phyloP scores from a whole-genome alignment of 2,797 vertebrate species.

The Rhadinocentrus ornatus region DNA sequence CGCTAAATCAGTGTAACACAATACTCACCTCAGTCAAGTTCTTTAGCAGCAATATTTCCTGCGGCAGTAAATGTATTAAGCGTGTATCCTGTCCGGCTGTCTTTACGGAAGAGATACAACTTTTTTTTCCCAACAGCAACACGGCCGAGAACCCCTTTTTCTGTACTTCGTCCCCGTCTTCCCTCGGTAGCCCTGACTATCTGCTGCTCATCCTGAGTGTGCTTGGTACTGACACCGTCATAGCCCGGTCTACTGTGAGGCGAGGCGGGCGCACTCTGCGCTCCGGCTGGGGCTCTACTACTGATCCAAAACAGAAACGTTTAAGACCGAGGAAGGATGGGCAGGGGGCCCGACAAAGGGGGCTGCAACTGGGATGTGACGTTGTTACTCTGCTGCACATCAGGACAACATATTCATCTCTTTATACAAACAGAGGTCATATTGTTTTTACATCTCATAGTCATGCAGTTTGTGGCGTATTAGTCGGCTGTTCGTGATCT shows the following conservation, averaged over 20 bases:
- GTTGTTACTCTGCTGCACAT: background rate
- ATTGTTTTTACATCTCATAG: background rate
- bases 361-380: constrained; percentile 23
- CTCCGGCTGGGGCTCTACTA: constrained; percentile 38
- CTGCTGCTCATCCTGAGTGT: constrained; percentile 23
- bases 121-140: constrained; percentile 32
- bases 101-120: constrained; percentile 20
- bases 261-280: constrained; percentile 51
- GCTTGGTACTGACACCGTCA: constrained; percentile 48
- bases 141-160: background rate
- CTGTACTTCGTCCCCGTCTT: constrained; percentile 11
- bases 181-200: background rate
- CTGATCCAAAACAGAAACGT: constrained; percentile 52
- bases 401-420: constrained; percentile 1
- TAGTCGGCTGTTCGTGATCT: background rate
- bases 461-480: background rate
- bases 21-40: constrained; percentile 60
- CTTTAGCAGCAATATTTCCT: constrained; percentile 8
- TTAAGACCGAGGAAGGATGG: constrained; percentile 36
- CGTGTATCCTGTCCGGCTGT: constrained; percentile 11
- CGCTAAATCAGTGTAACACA: constrained; percentile 27
- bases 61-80: constrained; percentile 1
- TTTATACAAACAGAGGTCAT: too few relatives aligned
- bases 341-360: constrained; percentile 40
- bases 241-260: constrained; percentile 45